A percentile compares a stretch with the other conserved stretches of the same genome.
Evolutionary conservation across 2,113 vertebrate species (phyloP).

Genomic region (Amazona guildingii): DNA sequence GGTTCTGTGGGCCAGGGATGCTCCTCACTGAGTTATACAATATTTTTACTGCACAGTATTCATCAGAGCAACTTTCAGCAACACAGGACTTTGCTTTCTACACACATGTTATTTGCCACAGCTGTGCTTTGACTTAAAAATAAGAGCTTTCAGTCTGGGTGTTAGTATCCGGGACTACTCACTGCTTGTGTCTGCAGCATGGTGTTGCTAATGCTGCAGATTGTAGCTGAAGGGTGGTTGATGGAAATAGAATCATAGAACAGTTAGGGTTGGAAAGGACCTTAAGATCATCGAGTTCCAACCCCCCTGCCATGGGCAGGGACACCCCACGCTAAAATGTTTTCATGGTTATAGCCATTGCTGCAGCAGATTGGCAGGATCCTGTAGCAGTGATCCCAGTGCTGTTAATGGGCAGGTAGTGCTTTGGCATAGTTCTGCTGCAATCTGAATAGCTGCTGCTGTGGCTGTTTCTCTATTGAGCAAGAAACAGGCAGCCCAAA

Average conservation of each 20-base stretch:
- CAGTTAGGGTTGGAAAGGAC: too few relatives aligned
- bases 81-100: not conserved
- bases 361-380: not conserved
- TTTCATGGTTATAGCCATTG: not conserved
- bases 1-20: not conserved
- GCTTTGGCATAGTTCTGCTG: not conserved
- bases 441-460: accelerated
- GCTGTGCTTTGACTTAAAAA: not conserved
- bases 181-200: not conserved
- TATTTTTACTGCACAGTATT: not conserved
- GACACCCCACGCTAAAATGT: too few relatives aligned
- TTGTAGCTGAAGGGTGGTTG: not conserved
- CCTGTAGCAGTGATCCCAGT: accelerated
- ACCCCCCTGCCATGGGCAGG: too few relatives aligned
- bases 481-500: not conserved
- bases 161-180: not conserved
- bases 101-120: not conserved
- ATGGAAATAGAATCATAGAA: not conserved
- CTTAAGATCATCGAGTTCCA: too few relatives aligned
- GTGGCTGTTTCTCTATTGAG: not conserved
- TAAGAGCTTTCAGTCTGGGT: not conserved
- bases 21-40: not conserved
- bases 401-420: accelerated
- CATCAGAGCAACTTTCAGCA: not conserved
- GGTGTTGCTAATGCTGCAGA: not conserved